These are phyloP conservation scores for Aphelinus certus DNA, from an alignment of 1,140 invertebrate species.

Conservation along the genomic window DNA sequence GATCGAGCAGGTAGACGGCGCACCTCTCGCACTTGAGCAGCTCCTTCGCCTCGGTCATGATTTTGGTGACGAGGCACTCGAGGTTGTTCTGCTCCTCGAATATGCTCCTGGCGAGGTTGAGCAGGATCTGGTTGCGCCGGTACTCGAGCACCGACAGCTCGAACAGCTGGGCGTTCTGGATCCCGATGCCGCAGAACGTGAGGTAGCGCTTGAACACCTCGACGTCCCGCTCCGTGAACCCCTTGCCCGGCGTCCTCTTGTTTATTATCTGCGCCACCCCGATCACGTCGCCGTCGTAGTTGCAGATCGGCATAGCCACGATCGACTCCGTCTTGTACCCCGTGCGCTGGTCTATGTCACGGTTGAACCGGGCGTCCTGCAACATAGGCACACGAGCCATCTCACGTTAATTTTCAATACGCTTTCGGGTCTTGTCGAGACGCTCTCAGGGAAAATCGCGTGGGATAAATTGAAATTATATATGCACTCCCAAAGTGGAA, in stretches of 20 bases:
- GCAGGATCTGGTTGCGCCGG: conserved; percentile 84
- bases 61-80: conserved; percentile 92
- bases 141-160: conserved; percentile 94
- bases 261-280: conserved; percentile 98
- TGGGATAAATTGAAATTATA: no score
- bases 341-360: conserved; percentile 88
- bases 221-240: conserved; percentile 90
- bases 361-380: conserved; percentile 86
- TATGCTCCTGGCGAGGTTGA: conserved; percentile 62
- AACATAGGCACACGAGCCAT: no score
- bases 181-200: conserved; percentile 96
- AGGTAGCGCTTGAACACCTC: conserved; percentile 87
- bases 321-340: conserved; percentile 93
- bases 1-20: conserved; percentile 87
- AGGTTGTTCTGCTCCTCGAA: conserved; percentile 83
- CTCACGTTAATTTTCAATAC: no score
- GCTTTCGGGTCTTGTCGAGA: no score
- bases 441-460: no score
- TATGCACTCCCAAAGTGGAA: no score
- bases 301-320: conserved; percentile 94
- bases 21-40: conserved; percentile 92
- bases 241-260: conserved; percentile 86
- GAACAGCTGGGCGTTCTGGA: conserved; percentile 96
- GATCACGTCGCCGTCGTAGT: conserved; percentile 94
- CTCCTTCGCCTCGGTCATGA: conserved; percentile 94